Conservation (phyloP, 2,113 vertebrate genomes). For the Uropsilus gracilis region DNA sequence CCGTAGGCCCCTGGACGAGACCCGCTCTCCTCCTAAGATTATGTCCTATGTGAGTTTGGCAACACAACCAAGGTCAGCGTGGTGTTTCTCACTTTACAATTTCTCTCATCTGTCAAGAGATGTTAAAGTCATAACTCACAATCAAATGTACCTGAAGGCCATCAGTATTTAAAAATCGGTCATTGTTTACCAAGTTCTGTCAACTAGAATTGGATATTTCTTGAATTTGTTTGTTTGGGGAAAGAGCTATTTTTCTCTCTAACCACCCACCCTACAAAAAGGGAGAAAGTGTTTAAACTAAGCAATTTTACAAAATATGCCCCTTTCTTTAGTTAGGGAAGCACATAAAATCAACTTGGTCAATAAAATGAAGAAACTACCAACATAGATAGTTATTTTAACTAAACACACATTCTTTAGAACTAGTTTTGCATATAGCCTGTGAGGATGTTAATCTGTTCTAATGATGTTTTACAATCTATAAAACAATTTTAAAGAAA, state of each 20-base stretch:
- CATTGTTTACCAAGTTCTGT: slow-evolving; percentile 84
- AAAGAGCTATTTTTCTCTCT: slow-evolving; percentile 70
- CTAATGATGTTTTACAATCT: background rate
- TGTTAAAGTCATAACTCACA: slow-evolving; percentile 83
- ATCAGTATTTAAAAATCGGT: slow-evolving; percentile 82
- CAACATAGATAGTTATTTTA: slow-evolving; percentile 11
- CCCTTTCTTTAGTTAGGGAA: slow-evolving; percentile 39
- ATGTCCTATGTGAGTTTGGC: slow-evolving; percentile 83
- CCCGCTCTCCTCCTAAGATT: slow-evolving; percentile 55
- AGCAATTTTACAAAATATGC: slow-evolving; percentile 58
- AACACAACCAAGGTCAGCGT: slow-evolving; percentile 82
- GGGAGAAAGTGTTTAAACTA: slow-evolving; percentile 74
- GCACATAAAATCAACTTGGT: slow-evolving; percentile 15
- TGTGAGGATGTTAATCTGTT: background rate
- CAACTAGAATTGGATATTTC: slow-evolving; percentile 69
- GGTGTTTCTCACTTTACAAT: slow-evolving; percentile 87
- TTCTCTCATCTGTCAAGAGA: slow-evolving; percentile 86
- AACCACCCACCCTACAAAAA: slow-evolving; percentile 42
- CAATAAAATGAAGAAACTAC: background rate
- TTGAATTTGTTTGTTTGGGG: slow-evolving; percentile 76
- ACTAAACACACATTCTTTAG: background rate
- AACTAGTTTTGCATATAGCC: background rate
- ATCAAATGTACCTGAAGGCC: slow-evolving; percentile 82
- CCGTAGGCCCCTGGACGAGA: background rate
- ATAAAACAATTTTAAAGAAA: background rate